phyloP scores from a whole-genome alignment of 1,140 invertebrate species.

The Drosophila saltans region DNA sequence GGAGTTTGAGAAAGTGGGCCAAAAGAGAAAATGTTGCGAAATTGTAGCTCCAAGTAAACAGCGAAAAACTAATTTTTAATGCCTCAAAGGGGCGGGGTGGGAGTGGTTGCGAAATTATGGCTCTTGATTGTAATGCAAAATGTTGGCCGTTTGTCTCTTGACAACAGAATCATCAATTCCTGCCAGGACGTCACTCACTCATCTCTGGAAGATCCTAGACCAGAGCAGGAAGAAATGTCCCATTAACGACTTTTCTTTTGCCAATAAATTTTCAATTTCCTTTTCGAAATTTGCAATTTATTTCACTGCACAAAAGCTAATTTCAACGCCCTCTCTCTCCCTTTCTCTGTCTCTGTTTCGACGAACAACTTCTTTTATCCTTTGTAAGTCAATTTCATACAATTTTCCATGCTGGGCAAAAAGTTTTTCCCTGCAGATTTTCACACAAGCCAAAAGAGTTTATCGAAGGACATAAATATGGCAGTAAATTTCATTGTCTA shows the following conservation, averaged over 20 bases:
- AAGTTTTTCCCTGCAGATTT: slow-evolving; percentile 28
- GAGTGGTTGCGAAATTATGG: slow-evolving; percentile 5
- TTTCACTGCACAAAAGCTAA: slow-evolving; percentile 52
- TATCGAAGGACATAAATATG: slow-evolving; percentile 35
- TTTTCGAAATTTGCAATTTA: slow-evolving; percentile 63
- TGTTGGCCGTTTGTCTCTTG: slow-evolving; percentile 55
- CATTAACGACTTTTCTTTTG: slow-evolving; percentile 39
- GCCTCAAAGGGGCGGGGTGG: slow-evolving; percentile 9
- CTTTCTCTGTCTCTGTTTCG: neutral
- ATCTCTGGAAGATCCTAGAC: slow-evolving; percentile 1
- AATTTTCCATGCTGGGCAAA: slow-evolving; percentile 27
- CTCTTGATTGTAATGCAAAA: slow-evolving; percentile 51
- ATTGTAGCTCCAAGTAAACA: slow-evolving; percentile 50
- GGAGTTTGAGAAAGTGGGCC: slow-evolving; percentile 7
- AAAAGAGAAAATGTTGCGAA: slow-evolving; percentile 35
- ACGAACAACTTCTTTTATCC: neutral
- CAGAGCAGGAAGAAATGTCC: slow-evolving; percentile 1
- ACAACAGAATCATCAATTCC: slow-evolving; percentile 48
- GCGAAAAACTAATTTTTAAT: slow-evolving; percentile 67
- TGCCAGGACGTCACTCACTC: slow-evolving; percentile 13
- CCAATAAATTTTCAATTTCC: slow-evolving; percentile 70
- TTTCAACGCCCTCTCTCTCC: slow-evolving; percentile 20
- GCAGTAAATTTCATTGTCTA: slow-evolving; percentile 45
- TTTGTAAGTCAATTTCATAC: slow-evolving; percentile 44
- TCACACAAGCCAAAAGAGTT: slow-evolving; percentile 32